Conservation (phyloP, 2,888 invertebrate species). For the Rhorus exstirpatorius region DNA sequence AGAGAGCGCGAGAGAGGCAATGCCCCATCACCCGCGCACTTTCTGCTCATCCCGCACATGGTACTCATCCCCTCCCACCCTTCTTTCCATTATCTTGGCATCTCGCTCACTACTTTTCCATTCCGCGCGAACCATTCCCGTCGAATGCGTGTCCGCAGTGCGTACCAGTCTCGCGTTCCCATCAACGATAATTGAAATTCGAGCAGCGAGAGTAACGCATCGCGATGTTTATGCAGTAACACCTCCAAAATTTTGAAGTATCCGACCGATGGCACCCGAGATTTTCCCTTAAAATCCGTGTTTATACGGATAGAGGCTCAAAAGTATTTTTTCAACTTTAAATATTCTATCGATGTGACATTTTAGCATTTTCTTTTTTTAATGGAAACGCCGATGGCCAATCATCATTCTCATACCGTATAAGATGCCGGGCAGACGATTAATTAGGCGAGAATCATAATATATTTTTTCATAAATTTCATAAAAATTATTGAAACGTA, state of each 20-base stretch:
- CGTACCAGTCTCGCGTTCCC: constrained; percentile 44
- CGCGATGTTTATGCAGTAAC: constrained; percentile 79
- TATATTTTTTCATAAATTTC: too few species aligned
- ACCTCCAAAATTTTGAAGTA: constrained; percentile 56
- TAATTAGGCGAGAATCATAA: too few species aligned
- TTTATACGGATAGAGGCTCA: too few species aligned
- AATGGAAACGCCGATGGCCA: too few species aligned
- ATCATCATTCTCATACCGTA: too few species aligned
- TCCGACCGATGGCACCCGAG: background rate
- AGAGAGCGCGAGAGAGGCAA: constrained; percentile 57
- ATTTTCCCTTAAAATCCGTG: constrained; percentile 35
- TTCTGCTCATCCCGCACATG: background rate
- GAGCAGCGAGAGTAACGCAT: constrained; percentile 75
- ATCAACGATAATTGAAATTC: constrained; percentile 80
- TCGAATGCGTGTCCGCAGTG: constrained; percentile 3
- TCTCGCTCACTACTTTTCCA: constrained; percentile 8
- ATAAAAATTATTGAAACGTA: too few species aligned
- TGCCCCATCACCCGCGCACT: constrained; percentile 15
- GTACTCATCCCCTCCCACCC: background rate
- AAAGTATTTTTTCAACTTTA: background rate
- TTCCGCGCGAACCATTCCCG: background rate
- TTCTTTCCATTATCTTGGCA: constrained; percentile 18
- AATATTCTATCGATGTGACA: background rate
- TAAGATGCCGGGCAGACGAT: too few species aligned
- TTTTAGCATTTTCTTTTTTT: background rate